These are phyloP conservation scores for Plumapathes pennacea DNA, from an alignment of 92 coral and sea anemone genomes.

Conservation along the genomic window DNA sequence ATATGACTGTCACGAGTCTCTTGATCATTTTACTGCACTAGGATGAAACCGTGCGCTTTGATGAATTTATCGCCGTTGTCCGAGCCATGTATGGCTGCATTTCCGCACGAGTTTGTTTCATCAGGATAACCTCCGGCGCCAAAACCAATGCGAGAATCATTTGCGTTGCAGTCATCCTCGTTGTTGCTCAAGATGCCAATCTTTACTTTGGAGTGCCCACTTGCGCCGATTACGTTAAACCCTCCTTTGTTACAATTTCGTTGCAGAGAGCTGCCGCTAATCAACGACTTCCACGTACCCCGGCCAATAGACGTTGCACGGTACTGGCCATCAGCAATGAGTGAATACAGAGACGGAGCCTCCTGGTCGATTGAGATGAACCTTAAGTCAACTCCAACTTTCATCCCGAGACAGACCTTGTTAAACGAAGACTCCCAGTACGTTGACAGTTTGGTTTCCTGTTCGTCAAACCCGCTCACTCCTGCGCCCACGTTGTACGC, in stretches of 20 bases:
- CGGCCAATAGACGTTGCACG: constrained; percentile 35
- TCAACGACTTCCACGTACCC: constrained; percentile 48
- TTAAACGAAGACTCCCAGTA: constrained; percentile 62
- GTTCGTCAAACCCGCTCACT: constrained; percentile 35
- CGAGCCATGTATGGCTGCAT: too few species aligned
- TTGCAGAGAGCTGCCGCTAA: constrained; percentile 62
- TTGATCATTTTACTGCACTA: constrained; percentile 21
- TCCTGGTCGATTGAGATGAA: constrained; percentile 33
- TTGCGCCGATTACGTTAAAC: constrained; percentile 7
- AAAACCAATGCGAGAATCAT: constrained; percentile 48
- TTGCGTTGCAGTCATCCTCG: constrained; percentile 34
- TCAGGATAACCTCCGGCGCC: constrained; percentile 4
- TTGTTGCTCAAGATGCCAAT: constrained; percentile 43
- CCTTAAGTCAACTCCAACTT: constrained; percentile 11
- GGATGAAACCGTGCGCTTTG: constrained; percentile 42
- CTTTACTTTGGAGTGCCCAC: too few species aligned
- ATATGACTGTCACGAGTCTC: too few species aligned
- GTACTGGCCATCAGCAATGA: constrained; percentile 46
- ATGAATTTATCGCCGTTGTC: constrained; percentile 27
- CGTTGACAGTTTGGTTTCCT: constrained; percentile 66
- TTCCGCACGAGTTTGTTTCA: constrained; percentile 14
- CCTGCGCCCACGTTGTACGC: constrained; percentile 41
- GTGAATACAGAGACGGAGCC: constrained; percentile 62
- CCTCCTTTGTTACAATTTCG: constrained; percentile 50
- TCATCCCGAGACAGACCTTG: constrained; percentile 65